Evolutionary conservation across 2,113 vertebrate species (phyloP), one percentile per base, ranked within the genome.

Genomic region (Mormyrus iriodes): DNA sequence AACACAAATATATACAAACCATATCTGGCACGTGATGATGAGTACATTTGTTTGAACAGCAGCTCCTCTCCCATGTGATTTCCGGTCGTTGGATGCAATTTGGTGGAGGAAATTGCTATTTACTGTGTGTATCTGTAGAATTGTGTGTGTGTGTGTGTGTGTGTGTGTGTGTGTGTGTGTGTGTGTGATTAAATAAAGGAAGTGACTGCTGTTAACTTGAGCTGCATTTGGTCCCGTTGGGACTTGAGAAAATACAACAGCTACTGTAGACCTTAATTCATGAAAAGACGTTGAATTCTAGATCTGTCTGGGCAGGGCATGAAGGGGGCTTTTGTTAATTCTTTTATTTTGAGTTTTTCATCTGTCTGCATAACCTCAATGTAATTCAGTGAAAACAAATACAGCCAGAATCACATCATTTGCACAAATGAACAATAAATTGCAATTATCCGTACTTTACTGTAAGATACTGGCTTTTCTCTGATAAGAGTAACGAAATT

Each of bases 371-470:
- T 93, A 94, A 94, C 91, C 89, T 92, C 92, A 93, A 92, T 95
- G 94, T 95, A 94, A 95, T 94, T 95, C 94, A 90, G 90, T 93
- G 89, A 83, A 58, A 88, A 83, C 35, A 79, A 91, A 92, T 92
- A 58, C 90, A 93, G 91, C 88, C 92, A 93, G 91, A 92, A 91
- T 91, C 91, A 91, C 92, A 92, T 93, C 94, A 94, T 94, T 95
- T 95, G 93, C 92, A 93, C 93, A 95, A 95, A 95, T 95, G 95
- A 95, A 95, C 88, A 93, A 69, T 69, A 69, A 35, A 92, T 92
- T 69, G 89, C 86, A 87, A 92, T 92, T 94, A 95, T 95, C 92
- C 92, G 91, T 91, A 90, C 73, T 48, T 58, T 49, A 76, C 89
- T 92, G 88, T 61, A 88, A 90, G 76, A 90, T 82, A 90, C 35